phyloP scores from a whole-genome alignment of 2,113 vertebrate genomes.

The Sebastes fasciatus region DNA sequence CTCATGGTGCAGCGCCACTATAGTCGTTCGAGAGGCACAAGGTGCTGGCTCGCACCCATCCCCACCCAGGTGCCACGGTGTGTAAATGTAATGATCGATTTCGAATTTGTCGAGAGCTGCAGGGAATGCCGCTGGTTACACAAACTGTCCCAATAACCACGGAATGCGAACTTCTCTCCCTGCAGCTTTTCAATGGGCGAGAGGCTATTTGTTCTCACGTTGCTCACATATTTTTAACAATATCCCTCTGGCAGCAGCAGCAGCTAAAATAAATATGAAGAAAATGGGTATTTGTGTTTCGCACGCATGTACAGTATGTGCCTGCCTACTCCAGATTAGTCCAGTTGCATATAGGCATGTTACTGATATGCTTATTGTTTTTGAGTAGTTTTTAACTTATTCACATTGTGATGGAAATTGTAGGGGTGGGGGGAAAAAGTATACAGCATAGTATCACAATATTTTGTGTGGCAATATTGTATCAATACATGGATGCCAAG shows the following conservation, averaged over 20 bases:
- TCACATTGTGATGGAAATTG: not conserved
- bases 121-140: conserved; percentile 42
- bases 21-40: conserved; percentile 45
- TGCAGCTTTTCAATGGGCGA: conserved; percentile 36
- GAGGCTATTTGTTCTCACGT: conserved; percentile 22
- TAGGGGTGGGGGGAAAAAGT: too few species aligned
- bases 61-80: conserved; percentile 54
- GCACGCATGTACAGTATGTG: conserved; percentile 15
- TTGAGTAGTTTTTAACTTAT: conserved; percentile 28
- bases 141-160: conserved; percentile 45
- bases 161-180: conserved; percentile 42
- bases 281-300: conserved; percentile 42
- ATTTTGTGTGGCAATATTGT: too few species aligned
- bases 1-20: conserved; percentile 37
- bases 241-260: conserved; percentile 38
- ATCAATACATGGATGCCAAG: too few species aligned
- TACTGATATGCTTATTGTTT: conserved; percentile 33
- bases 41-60: conserved; percentile 53
- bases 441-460: too few species aligned
- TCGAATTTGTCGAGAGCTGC: conserved; percentile 50
- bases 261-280: conserved; percentile 37
- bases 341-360: conserved; percentile 24
- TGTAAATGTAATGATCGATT: conserved; percentile 67
- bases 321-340: conserved; percentile 42
- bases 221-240: conserved; percentile 19